Conservation (phyloP, 2,797 vertebrate species). For the Scarus forsteni region DNA sequence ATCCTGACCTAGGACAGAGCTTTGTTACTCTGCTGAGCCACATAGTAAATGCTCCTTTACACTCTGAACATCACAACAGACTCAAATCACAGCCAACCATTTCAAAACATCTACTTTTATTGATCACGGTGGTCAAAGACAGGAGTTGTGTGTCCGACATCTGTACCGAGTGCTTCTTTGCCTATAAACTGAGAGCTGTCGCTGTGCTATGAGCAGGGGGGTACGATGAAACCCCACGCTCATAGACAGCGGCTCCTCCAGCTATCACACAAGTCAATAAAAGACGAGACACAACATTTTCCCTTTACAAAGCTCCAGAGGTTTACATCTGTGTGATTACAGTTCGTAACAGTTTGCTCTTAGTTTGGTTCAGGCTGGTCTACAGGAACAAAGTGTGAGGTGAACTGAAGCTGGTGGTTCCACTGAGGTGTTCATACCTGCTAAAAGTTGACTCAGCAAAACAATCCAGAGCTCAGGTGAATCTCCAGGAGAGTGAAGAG, state of each 20-base stretch:
- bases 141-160: conserved; percentile 58
- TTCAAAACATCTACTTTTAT: conserved; percentile 88
- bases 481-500: conserved; percentile 13
- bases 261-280: conserved; percentile 65
- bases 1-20: not conserved
- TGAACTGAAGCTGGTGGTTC: conserved; percentile 40
- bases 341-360: conserved; percentile 12
- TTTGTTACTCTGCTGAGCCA: not conserved
- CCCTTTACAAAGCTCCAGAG: conserved; percentile 38
- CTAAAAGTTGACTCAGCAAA: conserved; percentile 5
- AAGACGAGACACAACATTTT: conserved; percentile 49
- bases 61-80: conserved; percentile 30
- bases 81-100: conserved; percentile 36
- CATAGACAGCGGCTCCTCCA: conserved; percentile 55
- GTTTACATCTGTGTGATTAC: conserved; percentile 39
- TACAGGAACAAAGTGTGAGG: conserved; percentile 25
- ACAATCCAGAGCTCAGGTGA: conserved; percentile 4
- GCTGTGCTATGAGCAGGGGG: conserved; percentile 57
- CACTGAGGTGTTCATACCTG: conserved; percentile 28
- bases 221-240: conserved; percentile 33
- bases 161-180: conserved; percentile 46
- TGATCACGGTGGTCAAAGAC: conserved; percentile 83
- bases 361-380: conserved; percentile 28
- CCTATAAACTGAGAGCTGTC: conserved; percentile 61
- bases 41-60: not conserved